Evolutionary conservation across 2,888 invertebrate genomes (phyloP).

Genomic region (Liodrosophila aerea): DNA sequence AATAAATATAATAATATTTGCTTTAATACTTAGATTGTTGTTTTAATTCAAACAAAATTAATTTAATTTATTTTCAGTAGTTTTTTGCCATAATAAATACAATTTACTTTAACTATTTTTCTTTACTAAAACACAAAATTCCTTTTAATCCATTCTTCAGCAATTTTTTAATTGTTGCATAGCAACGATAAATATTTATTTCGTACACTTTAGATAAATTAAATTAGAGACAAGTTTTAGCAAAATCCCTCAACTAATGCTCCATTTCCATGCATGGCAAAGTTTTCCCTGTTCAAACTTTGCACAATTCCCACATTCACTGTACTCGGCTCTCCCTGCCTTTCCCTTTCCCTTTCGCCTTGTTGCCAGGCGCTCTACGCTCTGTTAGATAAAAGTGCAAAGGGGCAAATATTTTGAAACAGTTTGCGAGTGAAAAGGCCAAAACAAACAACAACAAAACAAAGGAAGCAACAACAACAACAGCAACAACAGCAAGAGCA

Average conservation of each 20-base stretch:
- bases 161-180: too few species aligned
- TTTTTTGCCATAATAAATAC: too few species aligned
- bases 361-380: too few species aligned
- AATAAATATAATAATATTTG: too few species aligned
- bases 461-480: constrained; percentile 12
- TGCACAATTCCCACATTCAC: constrained; percentile 2
- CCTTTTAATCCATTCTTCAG: too few species aligned
- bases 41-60: too few species aligned
- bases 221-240: constrained; percentile 4
- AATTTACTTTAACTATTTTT: too few species aligned
- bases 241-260: constrained; percentile 33
- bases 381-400: constrained; percentile 57
- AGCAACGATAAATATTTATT: too few species aligned
- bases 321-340: background rate
- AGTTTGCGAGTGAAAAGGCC: constrained; percentile 59
- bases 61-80: too few species aligned
- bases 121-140: too few species aligned
- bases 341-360: constrained; percentile 9
- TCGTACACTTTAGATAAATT: too few species aligned
- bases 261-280: constrained; percentile 42
- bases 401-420: constrained; percentile 50
- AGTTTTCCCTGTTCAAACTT: constrained; percentile 38
- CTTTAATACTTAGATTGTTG: too few species aligned
- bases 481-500: constrained; percentile 23
- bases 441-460: constrained; percentile 27